Evolutionary conservation across 2,797 vertebrate genomes (phyloP), one percentile per base, ranked within the genome.

Genomic region (Periparus ater): DNA sequence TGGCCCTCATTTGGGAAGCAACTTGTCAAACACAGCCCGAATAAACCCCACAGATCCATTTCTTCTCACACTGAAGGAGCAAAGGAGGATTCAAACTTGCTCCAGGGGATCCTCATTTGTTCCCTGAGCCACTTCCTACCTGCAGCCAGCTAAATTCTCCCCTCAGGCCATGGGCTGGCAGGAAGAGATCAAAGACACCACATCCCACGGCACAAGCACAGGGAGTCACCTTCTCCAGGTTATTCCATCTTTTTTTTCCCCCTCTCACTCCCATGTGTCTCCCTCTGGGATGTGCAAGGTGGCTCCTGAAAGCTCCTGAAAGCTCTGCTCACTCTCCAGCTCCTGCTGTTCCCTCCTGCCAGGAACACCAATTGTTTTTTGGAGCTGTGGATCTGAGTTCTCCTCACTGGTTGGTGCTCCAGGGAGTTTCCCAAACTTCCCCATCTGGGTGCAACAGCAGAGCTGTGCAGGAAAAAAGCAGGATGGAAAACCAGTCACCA

Each of bases 161-260:
- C 45, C 63, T 80, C 3, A 2, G 74, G 57, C 73, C 47, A 6
- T 0, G 14, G 53, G 30, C 36, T 50, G 27, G 73, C 12, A 68
- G 50, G 16, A 21, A 42, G 32, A 89, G 62, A 87, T 36, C 34
- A 44, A 60, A 60, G 70, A 48, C 21, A 16, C 7, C 17, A 36
- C 42, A 25, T 27, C 38, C 74, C 75, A 42, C 1, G 1, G 62
- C 75, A 93, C 45, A 62, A 53, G 88, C 71, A 38, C 60, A 40
- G 19, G 51, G 17, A 73, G 27, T 12, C 53, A 19, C 22, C 34
- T 63, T 30, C 60, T 30, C 55, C 83, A 83, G 50, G 25, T 57
- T 66, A 70, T 8, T n/a, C 40, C 55, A 16, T 10, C 13, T 0
- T 9, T 15, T 19, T 15, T 11, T 10, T 19, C 26, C 26, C 1